These are phyloP conservation scores for Atherinomorus stipes DNA, from an alignment of 2,113 vertebrate genomes.

Conservation along the genomic window DNA sequence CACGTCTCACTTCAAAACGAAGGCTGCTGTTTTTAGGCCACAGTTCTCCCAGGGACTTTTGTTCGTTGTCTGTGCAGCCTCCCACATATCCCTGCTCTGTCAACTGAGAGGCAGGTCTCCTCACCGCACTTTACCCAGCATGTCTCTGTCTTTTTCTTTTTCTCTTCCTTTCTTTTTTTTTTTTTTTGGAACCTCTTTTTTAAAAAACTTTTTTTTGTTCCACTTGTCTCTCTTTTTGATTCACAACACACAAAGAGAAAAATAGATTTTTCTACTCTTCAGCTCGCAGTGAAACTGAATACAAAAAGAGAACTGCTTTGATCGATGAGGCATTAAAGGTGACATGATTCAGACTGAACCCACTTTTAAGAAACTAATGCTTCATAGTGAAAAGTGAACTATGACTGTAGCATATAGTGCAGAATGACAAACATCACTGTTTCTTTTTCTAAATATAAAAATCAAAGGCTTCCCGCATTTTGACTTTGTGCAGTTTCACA, in stretches of 20 bases:
- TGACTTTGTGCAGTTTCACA: background rate
- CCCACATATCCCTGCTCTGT: conserved; percentile 56
- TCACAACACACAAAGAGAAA: conserved; percentile 15
- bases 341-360: conserved; percentile 53
- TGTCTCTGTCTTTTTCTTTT: conserved; percentile 12
- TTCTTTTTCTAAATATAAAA: background rate
- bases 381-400: conserved; percentile 39
- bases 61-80: conserved; percentile 43
- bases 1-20: conserved; percentile 60
- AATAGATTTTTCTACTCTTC: conserved; percentile 16
- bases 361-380: conserved; percentile 36
- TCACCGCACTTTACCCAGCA: conserved; percentile 31
- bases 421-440: conserved; percentile 3
- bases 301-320: conserved; percentile 68
- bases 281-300: conserved; percentile 47
- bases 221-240: conserved; percentile 11
- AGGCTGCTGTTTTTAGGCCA: conserved; percentile 54
- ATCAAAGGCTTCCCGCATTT: conserved; percentile 16
- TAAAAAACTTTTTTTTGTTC: conserved; percentile 1
- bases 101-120: conserved; percentile 17
- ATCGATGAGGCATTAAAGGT: conserved; percentile 59
- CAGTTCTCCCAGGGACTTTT: conserved; percentile 51
- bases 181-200: background rate
- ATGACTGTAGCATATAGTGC: conserved; percentile 25
- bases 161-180: conserved; percentile 10